Base-by-base conservation (phyloP, 2,113 vertebrate genomes). In the Nothoprocta pentlandii region DNA sequence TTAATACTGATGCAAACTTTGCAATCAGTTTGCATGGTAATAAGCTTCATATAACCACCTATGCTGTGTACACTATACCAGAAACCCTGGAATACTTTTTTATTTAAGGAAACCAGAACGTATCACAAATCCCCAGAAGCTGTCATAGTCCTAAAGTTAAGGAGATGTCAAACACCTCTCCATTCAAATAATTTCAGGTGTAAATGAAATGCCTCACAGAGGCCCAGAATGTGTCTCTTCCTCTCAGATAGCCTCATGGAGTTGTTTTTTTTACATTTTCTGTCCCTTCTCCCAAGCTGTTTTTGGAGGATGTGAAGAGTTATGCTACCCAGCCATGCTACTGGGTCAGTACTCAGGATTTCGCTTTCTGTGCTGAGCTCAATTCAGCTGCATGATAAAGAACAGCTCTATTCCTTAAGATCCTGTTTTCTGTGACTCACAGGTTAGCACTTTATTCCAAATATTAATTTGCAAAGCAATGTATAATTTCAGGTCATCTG, bases 401-500 rank as follows among this genome's bases (percentile, higher is more conserved):
- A 3, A 56, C 0, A 0, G 2, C 28, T 79, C 34, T 6, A 6
- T 51, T 76, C 64, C 74, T 87, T 32, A 59, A 82, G 63, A 23
- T 16, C 17, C 26, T 87, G 12, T 28, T 74, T 85, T 71, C 68
- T 73, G 71, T 59, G 82, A 85, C 71, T 95, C 79, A 47, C 1
- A 2, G 36, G 21, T 61, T 80, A 80, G 51, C 34, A 58, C 56
- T 77, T 30, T 8, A 8, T 23, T 61, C 68, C 87, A 58, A 16
- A 25, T 58, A 74, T 36, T 85, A 28, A 34, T 46, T 63, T 82
- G 13, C 75, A 87, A 47, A 16, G 61, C 42, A 77, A 20, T 36
- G 28, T 30, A 14, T 86, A 46, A 95, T 85, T 92, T 90, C 92
- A 84, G 76, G 61, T 61, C 51, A 77, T 13, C 49, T 87, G 76